phyloP scores from a whole-genome alignment of 2,113 vertebrate genomes.

The Tragelaphus imberbis region DNA sequence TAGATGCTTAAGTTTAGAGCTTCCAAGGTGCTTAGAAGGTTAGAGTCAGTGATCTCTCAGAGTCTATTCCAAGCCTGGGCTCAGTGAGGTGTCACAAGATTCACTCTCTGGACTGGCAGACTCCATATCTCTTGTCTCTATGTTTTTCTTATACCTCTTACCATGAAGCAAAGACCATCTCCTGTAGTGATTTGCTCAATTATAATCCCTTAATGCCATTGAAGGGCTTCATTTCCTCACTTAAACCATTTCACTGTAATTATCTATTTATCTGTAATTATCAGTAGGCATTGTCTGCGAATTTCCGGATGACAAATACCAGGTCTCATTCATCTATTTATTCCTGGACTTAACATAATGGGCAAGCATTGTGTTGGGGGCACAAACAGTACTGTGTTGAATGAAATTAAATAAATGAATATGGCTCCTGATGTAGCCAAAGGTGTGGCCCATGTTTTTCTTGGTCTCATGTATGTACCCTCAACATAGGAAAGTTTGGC shows the following conservation, averaged over 20 bases:
- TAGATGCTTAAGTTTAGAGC: background rate
- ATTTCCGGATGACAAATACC: background rate
- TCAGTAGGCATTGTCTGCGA: background rate
- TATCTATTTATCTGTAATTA: background rate
- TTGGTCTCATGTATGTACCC: background rate
- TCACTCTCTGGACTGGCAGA: background rate
- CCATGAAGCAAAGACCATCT: background rate
- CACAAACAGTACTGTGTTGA: background rate
- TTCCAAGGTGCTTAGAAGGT: background rate
- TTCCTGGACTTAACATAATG: background rate
- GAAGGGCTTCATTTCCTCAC: background rate
- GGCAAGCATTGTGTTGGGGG: background rate
- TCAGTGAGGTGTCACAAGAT: background rate
- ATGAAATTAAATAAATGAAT: background rate
- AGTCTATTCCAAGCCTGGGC: background rate
- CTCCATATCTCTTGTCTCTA: background rate
- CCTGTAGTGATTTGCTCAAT: background rate
- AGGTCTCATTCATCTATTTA: background rate
- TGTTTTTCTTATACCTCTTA: background rate
- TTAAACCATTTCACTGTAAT: background rate
- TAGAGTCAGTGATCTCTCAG: background rate
- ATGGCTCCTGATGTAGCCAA: background rate
- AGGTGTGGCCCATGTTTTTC: background rate
- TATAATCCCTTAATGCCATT: background rate
- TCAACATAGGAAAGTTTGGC: background rate